Base-by-base conservation (phyloP, 2,888 invertebrate genomes). In the Ennomos erosarius region DNA sequence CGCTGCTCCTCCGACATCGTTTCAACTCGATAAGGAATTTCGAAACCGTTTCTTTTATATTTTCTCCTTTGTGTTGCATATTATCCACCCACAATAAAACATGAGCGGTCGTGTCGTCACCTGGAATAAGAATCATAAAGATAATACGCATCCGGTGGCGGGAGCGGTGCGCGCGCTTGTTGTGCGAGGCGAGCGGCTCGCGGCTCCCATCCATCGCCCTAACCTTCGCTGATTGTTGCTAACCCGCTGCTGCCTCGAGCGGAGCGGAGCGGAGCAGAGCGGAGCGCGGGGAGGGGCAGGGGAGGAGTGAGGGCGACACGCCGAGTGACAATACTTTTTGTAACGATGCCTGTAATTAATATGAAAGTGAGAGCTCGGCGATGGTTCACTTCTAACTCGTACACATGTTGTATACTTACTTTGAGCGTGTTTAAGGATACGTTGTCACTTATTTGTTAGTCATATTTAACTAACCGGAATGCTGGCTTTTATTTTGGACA, bases 151-250 rank as follows among this genome's bases (percentile, higher is more conserved):
- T 40, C 45, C 44, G 11, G 52, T 10, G 45, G 16, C n/a, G 45
- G 34, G 8, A 9, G 45, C 11, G 45, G 9, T 35, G 33, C 33
- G 44, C 16, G 33, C 33, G 44, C 16, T 16, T 16, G 16, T 16
- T 16, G 3, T 16, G 45, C 9, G 45, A 9, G 44, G 33, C 34
- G 45, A 16, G 16, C 16, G 16, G 16, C 16, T 16, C 16, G 16
- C 16, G 16, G 26, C n/a, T 33, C 36, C 36, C 46, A 45, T 45
- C 46, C 50, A 11, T 38, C 10, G 43, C 38, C 13, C 50, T 61
- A 57, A 61, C 54, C 56, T 57, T 54, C 61, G 54, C 47, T 53
- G 50, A 54, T 46, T 50, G 56, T 50, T 60, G 52, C 26, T 61
- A 61, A 61, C 50, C 56, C 57, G 16, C 26, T 12, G 43, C 52